phyloP scores from a whole-genome alignment of 2,888 invertebrate genomes.

The Cylindroiulus punctatus region DNA sequence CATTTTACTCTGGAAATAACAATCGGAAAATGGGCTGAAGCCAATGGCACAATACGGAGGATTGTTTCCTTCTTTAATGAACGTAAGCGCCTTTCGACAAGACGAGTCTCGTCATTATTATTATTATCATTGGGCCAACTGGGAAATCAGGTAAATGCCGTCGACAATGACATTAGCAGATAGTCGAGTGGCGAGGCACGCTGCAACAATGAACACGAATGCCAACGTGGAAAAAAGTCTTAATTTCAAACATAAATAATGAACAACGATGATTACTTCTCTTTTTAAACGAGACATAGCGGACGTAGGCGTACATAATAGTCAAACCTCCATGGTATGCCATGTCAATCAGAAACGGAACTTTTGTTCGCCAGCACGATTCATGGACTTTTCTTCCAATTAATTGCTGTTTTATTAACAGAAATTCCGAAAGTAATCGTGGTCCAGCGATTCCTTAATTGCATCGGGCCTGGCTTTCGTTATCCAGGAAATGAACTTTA shows the following conservation, averaged over 20 bases:
- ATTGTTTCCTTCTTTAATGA: slow-evolving; percentile 47
- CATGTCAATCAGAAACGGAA: neutral
- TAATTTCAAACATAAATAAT: slow-evolving; percentile 43
- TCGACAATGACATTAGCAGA: slow-evolving; percentile 47
- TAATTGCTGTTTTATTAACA: slow-evolving; percentile 8
- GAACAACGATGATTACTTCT: slow-evolving; percentile 5
- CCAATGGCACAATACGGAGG: slow-evolving; percentile 45
- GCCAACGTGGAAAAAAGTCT: neutral
- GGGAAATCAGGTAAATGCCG: slow-evolving; percentile 47
- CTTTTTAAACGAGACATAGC: neutral
- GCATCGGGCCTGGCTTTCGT: slow-evolving; percentile 1
- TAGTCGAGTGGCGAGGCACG: slow-evolving; percentile 42
- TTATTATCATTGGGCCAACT: slow-evolving; percentile 47
- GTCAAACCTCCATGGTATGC: neutral
- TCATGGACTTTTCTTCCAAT: slow-evolving; percentile 21
- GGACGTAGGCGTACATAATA: neutral
- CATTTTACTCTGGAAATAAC: slow-evolving; percentile 41
- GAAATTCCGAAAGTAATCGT: slow-evolving; percentile 13
- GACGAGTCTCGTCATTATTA: slow-evolving; percentile 43
- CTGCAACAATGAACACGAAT: slow-evolving; percentile 32
- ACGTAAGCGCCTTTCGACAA: slow-evolving; percentile 47
- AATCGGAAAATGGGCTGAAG: slow-evolving; percentile 43
- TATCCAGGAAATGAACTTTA: slow-evolving; percentile 37
- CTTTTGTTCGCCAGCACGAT: neutral
- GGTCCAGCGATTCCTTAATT: slow-evolving; percentile 24